These are phyloP conservation scores for Stenoptilia bipunctidactyla DNA, from an alignment of 2,888 invertebrate genomes.

Conservation along the genomic window DNA sequence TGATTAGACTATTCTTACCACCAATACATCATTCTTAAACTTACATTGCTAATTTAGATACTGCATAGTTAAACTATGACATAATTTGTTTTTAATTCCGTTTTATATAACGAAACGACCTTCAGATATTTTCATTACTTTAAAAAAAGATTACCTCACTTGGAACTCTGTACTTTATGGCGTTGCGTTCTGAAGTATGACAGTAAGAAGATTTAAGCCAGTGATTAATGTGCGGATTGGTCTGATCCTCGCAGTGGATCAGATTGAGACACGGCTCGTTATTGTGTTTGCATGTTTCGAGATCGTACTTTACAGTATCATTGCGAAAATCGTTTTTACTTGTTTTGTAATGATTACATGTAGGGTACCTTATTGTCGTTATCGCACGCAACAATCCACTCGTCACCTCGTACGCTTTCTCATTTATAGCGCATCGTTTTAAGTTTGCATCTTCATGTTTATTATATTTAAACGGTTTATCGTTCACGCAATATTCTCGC, in stretches of 20 bases:
- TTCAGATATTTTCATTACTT: neutral
- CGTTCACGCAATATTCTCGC: neutral
- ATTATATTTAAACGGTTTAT: neutral
- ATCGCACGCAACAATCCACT: neutral
- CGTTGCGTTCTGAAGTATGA: constrained; percentile 21
- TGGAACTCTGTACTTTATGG: constrained; percentile 22
- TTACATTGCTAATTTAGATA: constrained; percentile 10
- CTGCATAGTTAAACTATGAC: constrained; percentile 12
- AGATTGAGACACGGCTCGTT: constrained; percentile 31
- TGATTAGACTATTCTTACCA: too few species aligned
- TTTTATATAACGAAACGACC: neutral
- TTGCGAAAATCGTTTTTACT: constrained; percentile 28
- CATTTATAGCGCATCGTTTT: neutral
- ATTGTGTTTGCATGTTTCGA: constrained; percentile 24
- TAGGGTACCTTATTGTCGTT: neutral
- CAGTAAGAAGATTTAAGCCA: constrained; percentile 27
- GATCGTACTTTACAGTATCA: constrained; percentile 22
- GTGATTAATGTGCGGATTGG: constrained; percentile 33
- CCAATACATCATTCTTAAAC: too few species aligned
- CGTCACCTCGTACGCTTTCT: neutral
- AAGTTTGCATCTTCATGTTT: neutral
- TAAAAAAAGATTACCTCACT: constrained; percentile 17
- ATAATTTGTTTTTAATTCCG: constrained; percentile 14
- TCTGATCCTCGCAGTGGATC: constrained; percentile 22
- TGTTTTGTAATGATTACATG: constrained; percentile 26